Base-by-base conservation (phyloP, 2,797 vertebrate species). In the Sebastes matsubarae region DNA sequence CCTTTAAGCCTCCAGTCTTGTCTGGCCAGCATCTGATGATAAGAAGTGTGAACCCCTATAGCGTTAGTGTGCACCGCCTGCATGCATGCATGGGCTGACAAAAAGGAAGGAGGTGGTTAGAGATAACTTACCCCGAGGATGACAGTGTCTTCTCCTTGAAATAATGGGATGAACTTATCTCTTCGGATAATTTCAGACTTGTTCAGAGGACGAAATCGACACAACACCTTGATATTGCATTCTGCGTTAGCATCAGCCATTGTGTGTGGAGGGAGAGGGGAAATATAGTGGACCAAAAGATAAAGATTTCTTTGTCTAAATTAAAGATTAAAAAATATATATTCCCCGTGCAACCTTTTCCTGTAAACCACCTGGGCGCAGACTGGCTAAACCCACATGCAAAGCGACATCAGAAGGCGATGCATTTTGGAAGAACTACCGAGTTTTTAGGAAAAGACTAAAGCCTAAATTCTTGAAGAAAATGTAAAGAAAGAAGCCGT, bases 181-280 rank as follows among this genome's bases (percentile, higher is more conserved):
- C 98, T 97, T 10, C 98, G 96, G 60, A 95, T 83, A 72, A 97
- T 96, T 94, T 99, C 98, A 4, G 97, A 95, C 90, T 97, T 95
- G 83, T 97, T 99, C 81, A 99, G 92, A 10, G 98, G 98, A 79
- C 98, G 97, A 90, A 99, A 98, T 72, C 98, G 96, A 93, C 97
- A 98, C 80, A 99, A 94, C 89, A 99, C 98, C 95, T 98, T 98
- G 91, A 99, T 98, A 93, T 97, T 99, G 92, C 98, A 98, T 89
- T 98, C 97, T 82, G 96, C 95, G 94, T 95, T 95, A 65, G 94
- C 92, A 88, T 98, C 97, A 88, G 97, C 96, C 98, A 99, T 98
- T 87, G 92, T 95, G 91, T 6, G 8, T 6, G 3, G 22, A 3
- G 91, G 8, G 13, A 14, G 38, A 0, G 11, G 4, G 22, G 1